Conservation (phyloP, 2,888 invertebrate genomes). For the Hedya salicella region DNA sequence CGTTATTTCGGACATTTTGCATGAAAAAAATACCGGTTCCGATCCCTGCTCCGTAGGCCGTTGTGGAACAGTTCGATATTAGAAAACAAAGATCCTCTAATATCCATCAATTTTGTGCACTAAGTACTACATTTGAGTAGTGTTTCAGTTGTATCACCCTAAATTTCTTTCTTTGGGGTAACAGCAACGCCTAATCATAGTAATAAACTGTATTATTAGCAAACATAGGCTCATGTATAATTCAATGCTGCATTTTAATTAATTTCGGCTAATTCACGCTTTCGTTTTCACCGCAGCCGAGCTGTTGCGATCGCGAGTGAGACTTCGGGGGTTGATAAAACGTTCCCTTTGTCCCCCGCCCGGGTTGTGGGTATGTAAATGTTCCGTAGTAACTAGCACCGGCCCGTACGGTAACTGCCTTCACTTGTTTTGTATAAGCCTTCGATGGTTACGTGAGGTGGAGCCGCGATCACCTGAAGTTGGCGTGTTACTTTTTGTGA, state of each 20-base stretch:
- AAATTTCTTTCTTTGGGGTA: background rate
- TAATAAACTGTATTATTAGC: conserved; percentile 3
- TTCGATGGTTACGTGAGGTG: background rate
- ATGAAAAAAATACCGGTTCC: too few species aligned
- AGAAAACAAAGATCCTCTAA: too few species aligned
- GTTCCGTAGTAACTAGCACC: background rate
- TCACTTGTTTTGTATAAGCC: background rate
- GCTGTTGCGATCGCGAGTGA: conserved; percentile 42
- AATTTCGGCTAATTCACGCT: conserved; percentile 57
- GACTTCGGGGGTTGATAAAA: conserved; percentile 24
- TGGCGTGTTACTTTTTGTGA: too few species aligned
- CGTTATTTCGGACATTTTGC: too few species aligned
- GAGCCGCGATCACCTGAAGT: too few species aligned
- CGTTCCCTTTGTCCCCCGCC: conserved; percentile 23
- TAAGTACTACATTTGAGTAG: too few species aligned
- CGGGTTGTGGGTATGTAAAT: conserved; percentile 19
- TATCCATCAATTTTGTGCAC: too few species aligned
- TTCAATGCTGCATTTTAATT: conserved; percentile 52
- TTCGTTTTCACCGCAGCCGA: conserved; percentile 57
- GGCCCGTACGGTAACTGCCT: background rate
- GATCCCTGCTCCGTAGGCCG: too few species aligned
- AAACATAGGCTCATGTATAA: conserved; percentile 50
- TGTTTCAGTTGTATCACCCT: background rate
- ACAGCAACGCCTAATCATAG: conserved; percentile 16
- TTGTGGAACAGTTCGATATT: too few species aligned